These are phyloP conservation scores for Megalops atlanticus DNA, from an alignment of 2,113 vertebrate species.

Conservation along the genomic window DNA sequence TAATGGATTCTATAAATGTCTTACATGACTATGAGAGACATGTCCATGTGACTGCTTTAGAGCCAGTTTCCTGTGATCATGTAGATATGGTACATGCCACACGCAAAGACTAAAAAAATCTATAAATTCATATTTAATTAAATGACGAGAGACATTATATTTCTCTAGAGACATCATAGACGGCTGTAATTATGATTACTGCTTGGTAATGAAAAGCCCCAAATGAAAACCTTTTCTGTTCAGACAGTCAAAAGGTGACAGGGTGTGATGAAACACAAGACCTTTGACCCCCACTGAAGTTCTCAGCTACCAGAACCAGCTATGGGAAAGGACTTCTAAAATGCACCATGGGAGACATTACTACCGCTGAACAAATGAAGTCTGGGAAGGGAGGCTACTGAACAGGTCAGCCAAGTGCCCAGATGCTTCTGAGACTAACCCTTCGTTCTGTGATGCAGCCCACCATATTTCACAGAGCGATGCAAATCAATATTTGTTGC, in stretches of 20 bases:
- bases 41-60: neutral
- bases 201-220: slow-evolving; percentile 18
- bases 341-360: neutral
- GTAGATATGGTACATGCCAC: neutral
- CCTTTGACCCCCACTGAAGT: slow-evolving; percentile 5
- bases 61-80: too few species aligned
- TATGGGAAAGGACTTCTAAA: neutral
- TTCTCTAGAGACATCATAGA: neutral
- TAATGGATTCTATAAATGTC: neutral
- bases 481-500: slow-evolving; percentile 42
- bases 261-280: neutral
- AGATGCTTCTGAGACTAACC: slow-evolving; percentile 40
- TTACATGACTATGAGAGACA: neutral
- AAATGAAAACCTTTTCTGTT: neutral
- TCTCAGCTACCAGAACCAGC: neutral
- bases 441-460: slow-evolving; percentile 39
- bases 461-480: slow-evolving; percentile 42
- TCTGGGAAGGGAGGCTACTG: neutral
- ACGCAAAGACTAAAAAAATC: neutral
- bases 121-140: slow-evolving; percentile 6
- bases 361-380: neutral
- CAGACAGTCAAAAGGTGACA: neutral
- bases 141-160: neutral
- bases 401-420: neutral
- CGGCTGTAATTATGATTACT: neutral